Conservation (phyloP, 2,888 invertebrate species). For the Cloeon dipterum region DNA sequence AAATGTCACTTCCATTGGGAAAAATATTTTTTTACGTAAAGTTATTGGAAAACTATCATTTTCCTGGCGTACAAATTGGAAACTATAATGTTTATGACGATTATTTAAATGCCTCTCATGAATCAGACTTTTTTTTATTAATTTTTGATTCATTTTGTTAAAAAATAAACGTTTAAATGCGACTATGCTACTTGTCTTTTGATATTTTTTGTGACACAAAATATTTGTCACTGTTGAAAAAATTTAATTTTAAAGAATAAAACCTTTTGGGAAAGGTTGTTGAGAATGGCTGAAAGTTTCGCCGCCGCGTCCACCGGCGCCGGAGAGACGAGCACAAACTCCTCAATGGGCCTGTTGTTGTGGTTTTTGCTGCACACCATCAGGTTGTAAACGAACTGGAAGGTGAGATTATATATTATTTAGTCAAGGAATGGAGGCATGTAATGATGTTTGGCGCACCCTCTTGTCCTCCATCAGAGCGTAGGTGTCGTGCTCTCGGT, state of each 20-base stretch:
- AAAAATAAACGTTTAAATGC: no score
- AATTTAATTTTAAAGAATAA: no score
- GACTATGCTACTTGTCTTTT: no score
- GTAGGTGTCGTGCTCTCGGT: slow-evolving; percentile 94
- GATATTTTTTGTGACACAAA: no score
- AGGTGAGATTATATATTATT: slow-evolving; percentile 8
- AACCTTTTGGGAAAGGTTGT: slow-evolving; percentile 68
- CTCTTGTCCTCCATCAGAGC: slow-evolving; percentile 92
- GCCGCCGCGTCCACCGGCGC: slow-evolving; percentile 98
- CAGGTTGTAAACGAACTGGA: slow-evolving; percentile 80
- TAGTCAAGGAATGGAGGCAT: no score
- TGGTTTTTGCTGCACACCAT: slow-evolving; percentile 95
- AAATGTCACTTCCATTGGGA: background rate
- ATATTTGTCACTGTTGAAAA: no score
- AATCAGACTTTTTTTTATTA: no score
- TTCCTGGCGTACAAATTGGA: background rate
- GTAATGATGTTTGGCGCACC: no score
- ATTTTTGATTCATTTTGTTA: no score
- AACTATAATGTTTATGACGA: background rate
- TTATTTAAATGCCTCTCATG: no score
- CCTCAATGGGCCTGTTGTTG: slow-evolving; percentile 89
- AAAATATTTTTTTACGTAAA: background rate
- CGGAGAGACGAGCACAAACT: slow-evolving; percentile 95
- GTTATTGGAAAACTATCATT: background rate
- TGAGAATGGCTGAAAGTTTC: slow-evolving; percentile 81